phyloP scores from a whole-genome alignment of 1,140 invertebrate genomes.

The Zaprionus taronus region DNA sequence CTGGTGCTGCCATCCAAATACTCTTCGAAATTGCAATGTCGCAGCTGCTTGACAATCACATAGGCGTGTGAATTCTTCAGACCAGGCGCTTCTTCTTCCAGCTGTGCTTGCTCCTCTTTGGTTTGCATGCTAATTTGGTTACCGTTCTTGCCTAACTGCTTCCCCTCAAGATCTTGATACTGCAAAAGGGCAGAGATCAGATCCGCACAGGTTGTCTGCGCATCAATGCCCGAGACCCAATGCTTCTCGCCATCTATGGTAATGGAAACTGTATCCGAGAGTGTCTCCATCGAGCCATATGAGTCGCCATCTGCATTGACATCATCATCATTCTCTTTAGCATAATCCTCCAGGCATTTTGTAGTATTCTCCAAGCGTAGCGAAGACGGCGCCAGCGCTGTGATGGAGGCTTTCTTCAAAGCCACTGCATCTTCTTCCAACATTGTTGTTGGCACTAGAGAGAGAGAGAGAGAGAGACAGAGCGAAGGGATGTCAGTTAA shows the following conservation, averaged over 20 bases:
- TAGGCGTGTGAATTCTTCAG: slow-evolving; percentile 54
- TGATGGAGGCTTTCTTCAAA: slow-evolving; percentile 30
- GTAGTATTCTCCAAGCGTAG: neutral
- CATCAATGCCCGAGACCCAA: slow-evolving; percentile 91
- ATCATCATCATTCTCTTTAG: neutral
- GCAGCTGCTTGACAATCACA: slow-evolving; percentile 73
- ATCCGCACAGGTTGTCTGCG: slow-evolving; percentile 91
- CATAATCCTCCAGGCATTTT: slow-evolving; percentile 5
- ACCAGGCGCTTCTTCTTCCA: neutral
- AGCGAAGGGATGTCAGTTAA: neutral
- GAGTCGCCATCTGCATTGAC: slow-evolving; percentile 81
- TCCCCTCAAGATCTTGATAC: slow-evolving; percentile 35
- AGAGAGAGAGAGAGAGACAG: neutral
- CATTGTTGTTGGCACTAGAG: slow-evolving; percentile 29
- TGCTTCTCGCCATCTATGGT: slow-evolving; percentile 90
- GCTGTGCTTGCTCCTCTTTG: slow-evolving; percentile 45
- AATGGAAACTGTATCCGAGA: slow-evolving; percentile 89
- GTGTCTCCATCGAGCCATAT: slow-evolving; percentile 75
- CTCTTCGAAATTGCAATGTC: slow-evolving; percentile 66
- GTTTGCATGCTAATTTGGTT: slow-evolving; percentile 41
- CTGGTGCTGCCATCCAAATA: slow-evolving; percentile 72
- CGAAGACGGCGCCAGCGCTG: slow-evolving; percentile 6
- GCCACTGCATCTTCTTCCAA: slow-evolving; percentile 20
- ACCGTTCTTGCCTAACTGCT: neutral
- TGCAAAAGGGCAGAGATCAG: slow-evolving; percentile 89